phyloP scores from a whole-genome alignment of 2,888 invertebrate species.

The Salticus scenicus region DNA sequence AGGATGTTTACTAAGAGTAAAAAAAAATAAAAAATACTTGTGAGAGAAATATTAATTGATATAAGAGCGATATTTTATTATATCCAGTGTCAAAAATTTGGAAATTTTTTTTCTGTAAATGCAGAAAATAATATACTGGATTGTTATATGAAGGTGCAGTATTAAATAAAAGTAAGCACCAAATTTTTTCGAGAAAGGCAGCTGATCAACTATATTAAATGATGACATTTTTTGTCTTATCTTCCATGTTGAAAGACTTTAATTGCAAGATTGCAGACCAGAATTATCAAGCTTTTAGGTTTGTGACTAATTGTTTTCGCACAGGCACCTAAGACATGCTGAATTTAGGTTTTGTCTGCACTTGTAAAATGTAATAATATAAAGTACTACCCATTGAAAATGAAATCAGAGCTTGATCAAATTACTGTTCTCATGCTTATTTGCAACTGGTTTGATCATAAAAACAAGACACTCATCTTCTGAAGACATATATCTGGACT shows the following conservation, averaged over 20 bases:
- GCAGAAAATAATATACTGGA: conserved; percentile 39
- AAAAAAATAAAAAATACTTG: conserved; percentile 35
- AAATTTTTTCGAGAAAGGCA: conserved; percentile 63
- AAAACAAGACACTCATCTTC: conserved; percentile 30
- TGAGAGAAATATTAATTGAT: conserved; percentile 54
- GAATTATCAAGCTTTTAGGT: conserved; percentile 62
- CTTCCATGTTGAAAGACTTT: conserved; percentile 65
- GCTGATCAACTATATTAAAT: conserved; percentile 64
- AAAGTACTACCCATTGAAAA: conserved; percentile 12
- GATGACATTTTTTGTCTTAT: conserved; percentile 58
- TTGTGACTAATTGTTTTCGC: conserved; percentile 64
- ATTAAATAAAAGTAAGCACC: conserved; percentile 47
- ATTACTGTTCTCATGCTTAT: conserved; percentile 62
- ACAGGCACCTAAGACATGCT: conserved; percentile 66
- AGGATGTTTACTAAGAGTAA: conserved; percentile 2
- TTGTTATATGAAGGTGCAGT: conserved; percentile 59
- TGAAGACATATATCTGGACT: conserved; percentile 43
- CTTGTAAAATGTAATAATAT: conserved; percentile 43
- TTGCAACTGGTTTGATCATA: conserved; percentile 60
- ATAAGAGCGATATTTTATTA: conserved; percentile 62
- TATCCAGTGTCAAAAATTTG: conserved; percentile 60
- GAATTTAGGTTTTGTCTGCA: conserved; percentile 69
- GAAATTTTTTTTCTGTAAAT: conserved; percentile 52
- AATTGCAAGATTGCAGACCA: conserved; percentile 49
- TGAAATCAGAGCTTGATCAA: conserved; percentile 56